Evolutionary conservation across 2,113 vertebrate genomes (phyloP).

Genomic region (Dolichotis patagonum): DNA sequence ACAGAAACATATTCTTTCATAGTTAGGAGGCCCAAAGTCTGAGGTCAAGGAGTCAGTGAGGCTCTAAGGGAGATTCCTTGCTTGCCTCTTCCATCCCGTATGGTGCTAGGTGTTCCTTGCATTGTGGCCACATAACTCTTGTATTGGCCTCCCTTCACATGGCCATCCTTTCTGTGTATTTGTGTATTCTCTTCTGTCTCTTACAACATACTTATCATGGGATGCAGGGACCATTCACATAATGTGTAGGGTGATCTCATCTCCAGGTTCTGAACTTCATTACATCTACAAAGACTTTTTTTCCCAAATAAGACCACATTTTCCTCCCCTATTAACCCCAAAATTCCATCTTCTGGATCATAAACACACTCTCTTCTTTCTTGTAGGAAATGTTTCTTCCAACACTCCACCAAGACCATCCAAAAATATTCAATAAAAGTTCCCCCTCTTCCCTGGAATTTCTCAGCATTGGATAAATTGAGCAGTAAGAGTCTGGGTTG

Average conservation of each 20-base stretch:
- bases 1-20: neutral
- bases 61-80: neutral
- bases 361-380: neutral
- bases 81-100: neutral
- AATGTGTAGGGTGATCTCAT: neutral
- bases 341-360: conserved; percentile 9
- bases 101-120: neutral
- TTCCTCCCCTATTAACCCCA: neutral
- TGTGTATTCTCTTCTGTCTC: neutral
- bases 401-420: neutral
- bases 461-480: conserved; percentile 17
- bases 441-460: conserved; percentile 44
- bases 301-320: conserved; percentile 2
- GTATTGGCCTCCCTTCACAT: neutral
- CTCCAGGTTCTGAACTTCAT: conserved; percentile 15
- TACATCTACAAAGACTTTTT: conserved; percentile 19
- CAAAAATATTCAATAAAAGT: conserved; percentile 30
- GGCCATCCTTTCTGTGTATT: neutral
- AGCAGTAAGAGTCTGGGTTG: conserved; percentile 6
- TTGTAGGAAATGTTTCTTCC: conserved; percentile 30
- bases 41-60: neutral
- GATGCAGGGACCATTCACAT: neutral
- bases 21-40: neutral
- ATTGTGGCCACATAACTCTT: neutral
- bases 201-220: neutral